Conservation (phyloP, 2,797 vertebrate genomes). For the Garrulus glandarius region DNA sequence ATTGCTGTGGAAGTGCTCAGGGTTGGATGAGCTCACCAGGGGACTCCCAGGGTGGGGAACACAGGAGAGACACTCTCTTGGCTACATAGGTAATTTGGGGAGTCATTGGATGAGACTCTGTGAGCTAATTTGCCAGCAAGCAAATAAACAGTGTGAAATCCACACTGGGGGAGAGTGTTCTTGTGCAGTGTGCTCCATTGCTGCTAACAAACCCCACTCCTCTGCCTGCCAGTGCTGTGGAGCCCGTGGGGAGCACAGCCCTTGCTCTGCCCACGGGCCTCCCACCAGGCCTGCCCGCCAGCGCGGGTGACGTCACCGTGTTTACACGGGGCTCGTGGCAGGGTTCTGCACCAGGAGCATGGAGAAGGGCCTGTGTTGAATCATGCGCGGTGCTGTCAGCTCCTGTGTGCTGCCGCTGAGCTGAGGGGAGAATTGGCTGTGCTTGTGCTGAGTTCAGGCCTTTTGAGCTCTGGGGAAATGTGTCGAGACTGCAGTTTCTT, state of each 20-base stretch:
- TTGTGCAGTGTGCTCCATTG: fast-evolving
- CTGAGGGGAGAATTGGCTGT: constrained; percentile 41
- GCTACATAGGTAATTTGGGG: fast-evolving
- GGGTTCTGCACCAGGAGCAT: neutral
- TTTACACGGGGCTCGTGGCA: constrained; percentile 51
- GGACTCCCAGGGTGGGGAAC: neutral
- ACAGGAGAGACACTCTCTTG: neutral
- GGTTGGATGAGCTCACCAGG: neutral
- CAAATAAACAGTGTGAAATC: neutral
- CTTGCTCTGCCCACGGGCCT: neutral
- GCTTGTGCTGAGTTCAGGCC: constrained; percentile 43
- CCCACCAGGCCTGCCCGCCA: neutral
- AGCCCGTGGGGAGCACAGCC: neutral
- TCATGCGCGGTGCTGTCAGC: constrained; percentile 27
- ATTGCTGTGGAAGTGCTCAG: neutral
- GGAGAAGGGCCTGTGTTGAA: constrained; percentile 20
- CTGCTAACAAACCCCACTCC: neutral
- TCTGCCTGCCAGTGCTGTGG: neutral
- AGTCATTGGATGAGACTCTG: neutral
- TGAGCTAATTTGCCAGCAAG: neutral
- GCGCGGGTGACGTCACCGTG: neutral
- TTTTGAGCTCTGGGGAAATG: constrained; percentile 31
- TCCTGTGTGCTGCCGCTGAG: neutral
- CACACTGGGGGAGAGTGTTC: fast-evolving
- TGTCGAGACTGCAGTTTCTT: constrained; percentile 51